Evolutionary conservation across 2,797 vertebrate genomes (phyloP).

Genomic region (Merluccius polli): DNA sequence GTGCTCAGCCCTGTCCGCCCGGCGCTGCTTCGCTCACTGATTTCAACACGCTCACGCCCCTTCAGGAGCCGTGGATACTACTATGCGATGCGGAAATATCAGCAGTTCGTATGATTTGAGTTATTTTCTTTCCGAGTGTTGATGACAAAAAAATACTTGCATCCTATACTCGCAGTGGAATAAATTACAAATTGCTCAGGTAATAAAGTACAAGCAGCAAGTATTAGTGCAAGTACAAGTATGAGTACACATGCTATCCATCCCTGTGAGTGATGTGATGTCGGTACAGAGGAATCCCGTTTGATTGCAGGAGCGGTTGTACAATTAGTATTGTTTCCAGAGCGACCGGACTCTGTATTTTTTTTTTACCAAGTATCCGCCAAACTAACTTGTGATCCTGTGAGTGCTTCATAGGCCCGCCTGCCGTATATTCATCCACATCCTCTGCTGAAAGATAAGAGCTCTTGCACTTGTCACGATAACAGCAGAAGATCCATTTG

Average conservation of each 20-base stretch:
- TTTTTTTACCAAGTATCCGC: background rate
- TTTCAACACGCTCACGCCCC: too few species aligned
- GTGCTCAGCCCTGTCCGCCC: too few species aligned
- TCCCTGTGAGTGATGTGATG: background rate
- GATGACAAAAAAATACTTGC: too few species aligned
- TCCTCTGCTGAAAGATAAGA: slow-evolving; percentile 44
- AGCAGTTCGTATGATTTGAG: too few species aligned
- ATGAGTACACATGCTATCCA: background rate
- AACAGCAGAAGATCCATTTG: slow-evolving; percentile 74
- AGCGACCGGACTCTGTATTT: background rate
- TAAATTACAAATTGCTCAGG: too few species aligned
- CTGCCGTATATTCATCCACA: slow-evolving; percentile 29
- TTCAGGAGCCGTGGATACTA: too few species aligned
- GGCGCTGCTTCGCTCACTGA: too few species aligned
- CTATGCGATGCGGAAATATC: too few species aligned
- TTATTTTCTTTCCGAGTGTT: too few species aligned
- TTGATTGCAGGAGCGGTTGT: background rate
- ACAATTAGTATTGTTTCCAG: background rate
- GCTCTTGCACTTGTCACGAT: slow-evolving; percentile 58
- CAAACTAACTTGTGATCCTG: slow-evolving; percentile 6
- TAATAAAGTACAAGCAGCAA: too few species aligned
- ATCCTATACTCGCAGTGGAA: too few species aligned
- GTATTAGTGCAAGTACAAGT: background rate
- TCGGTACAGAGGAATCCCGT: background rate
- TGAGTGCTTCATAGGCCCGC: slow-evolving; percentile 17